Evolutionary conservation across 37 sponge, comb jelly and placozoan genomes (phyloP).

Genomic region (Lycopodina hypogea): DNA sequence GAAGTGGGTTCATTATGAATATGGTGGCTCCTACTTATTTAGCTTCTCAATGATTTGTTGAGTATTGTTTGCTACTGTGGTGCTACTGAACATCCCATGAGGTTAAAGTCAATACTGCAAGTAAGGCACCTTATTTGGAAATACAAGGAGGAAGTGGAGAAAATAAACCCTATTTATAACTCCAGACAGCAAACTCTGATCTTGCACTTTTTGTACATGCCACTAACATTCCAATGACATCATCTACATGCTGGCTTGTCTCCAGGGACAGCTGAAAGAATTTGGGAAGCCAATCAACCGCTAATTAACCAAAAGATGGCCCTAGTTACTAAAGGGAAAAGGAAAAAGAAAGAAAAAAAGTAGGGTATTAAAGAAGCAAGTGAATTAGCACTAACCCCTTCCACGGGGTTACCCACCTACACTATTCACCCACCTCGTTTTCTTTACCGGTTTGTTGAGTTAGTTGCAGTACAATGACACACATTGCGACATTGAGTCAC

Average conservation of each 20-base stretch:
- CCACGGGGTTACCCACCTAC: no score
- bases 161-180: neutral
- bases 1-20: no score
- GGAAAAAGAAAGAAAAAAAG: no score
- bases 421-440: neutral
- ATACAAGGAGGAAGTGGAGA: no score
- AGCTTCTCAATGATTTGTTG: no score
- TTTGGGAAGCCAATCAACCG: constrained; percentile 14
- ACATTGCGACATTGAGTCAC: neutral
- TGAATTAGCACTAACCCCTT: no score
- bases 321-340: neutral
- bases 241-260: neutral
- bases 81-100: constrained; percentile 5
- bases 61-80: no score
- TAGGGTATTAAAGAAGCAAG: no score
- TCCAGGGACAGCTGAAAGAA: constrained; percentile 35
- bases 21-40: no score
- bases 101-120: neutral
- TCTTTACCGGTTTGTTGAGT: neutral
- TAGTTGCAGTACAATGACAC: constrained; percentile 5
- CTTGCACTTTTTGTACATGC: neutral
- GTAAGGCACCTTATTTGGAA: no score
- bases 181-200: neutral
- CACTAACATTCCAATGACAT: constrained; percentile 36
- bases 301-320: constrained; percentile 31